These are phyloP conservation scores for Philereme transversata DNA, from an alignment of 2,888 invertebrate genomes.

Conservation along the genomic window DNA sequence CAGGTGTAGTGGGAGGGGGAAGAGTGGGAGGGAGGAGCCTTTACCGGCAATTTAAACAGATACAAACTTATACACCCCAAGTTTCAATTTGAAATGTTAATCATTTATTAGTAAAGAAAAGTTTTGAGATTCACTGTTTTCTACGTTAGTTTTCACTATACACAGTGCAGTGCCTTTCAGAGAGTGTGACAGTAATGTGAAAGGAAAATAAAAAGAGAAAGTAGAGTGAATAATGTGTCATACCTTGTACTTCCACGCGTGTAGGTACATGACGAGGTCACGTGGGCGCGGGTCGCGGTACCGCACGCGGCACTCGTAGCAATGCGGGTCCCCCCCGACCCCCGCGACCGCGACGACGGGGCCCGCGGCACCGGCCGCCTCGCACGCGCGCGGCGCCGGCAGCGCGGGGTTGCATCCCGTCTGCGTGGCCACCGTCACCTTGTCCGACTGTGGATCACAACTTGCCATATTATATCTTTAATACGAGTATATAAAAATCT, in stretches of 20 bases:
- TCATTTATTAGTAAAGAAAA: no score
- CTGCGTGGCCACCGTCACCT: slow-evolving; percentile 94
- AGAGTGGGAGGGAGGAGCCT: no score
- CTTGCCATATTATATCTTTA: background rate
- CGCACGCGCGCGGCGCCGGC: slow-evolving; percentile 41
- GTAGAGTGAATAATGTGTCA: slow-evolving; percentile 15
- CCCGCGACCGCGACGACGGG: slow-evolving; percentile 30
- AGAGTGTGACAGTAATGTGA: no score
- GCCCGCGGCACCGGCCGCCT: slow-evolving; percentile 35
- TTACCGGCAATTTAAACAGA: no score
- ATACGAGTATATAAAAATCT: no score
- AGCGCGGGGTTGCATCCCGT: slow-evolving; percentile 90
- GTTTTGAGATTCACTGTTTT: no score
- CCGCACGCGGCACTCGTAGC: slow-evolving; percentile 96
- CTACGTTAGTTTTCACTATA: no score
- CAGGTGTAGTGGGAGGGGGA: no score
- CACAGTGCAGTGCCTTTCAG: no score
- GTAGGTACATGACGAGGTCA: slow-evolving; percentile 97
- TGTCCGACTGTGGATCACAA: slow-evolving; percentile 64
- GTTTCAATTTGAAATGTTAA: no score
- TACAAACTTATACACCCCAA: no score
- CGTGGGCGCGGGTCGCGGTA: slow-evolving; percentile 96
- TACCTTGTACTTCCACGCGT: slow-evolving; percentile 96
- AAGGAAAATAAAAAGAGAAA: no score
- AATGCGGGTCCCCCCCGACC: slow-evolving; percentile 91